These are phyloP conservation scores for Dasypus novemcinctus DNA, from an alignment of 2,113 vertebrate species.

Conservation along the genomic window DNA sequence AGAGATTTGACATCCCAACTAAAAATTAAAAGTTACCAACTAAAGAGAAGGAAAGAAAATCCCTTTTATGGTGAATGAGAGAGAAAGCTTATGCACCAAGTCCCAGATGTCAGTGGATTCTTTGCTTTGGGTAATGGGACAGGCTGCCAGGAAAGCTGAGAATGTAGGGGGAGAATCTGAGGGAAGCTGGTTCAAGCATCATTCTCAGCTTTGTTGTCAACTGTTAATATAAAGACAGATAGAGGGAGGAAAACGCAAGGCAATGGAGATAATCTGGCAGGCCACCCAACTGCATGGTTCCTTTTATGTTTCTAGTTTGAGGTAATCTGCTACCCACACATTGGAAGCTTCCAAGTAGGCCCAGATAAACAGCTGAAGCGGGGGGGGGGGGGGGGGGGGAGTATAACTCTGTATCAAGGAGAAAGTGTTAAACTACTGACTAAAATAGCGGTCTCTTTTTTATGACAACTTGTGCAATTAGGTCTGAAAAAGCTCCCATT, in stretches of 20 bases:
- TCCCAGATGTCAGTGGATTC: neutral
- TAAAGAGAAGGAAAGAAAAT: constrained; percentile 27
- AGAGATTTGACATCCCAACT: neutral
- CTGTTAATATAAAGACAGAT: constrained; percentile 29
- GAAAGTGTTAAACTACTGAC: neutral
- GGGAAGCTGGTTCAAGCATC: neutral
- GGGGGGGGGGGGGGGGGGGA: neutral
- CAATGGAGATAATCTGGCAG: neutral
- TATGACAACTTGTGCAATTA: constrained; percentile 41
- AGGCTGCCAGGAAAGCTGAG: neutral
- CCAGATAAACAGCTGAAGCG: constrained; percentile 13
- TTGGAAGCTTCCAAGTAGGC: constrained; percentile 35
- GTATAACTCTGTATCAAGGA: neutral
- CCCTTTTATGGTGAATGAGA: neutral
- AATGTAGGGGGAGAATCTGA: neutral
- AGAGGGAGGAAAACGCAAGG: neutral
- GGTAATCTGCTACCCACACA: neutral
- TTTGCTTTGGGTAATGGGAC: neutral
- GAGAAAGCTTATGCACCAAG: neutral
- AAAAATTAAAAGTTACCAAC: constrained; percentile 35
- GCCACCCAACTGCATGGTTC: neutral
- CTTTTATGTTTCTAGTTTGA: constrained; percentile 40
- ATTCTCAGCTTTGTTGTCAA: neutral
- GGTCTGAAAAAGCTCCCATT: constrained; percentile 21
- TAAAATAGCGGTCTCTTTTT: constrained; percentile 34